A percentile compares a stretch with the other conserved stretches of the same genome.
phyloP scores from a whole-genome alignment of 2,113 vertebrate species.

The Brevimyrus niger region DNA sequence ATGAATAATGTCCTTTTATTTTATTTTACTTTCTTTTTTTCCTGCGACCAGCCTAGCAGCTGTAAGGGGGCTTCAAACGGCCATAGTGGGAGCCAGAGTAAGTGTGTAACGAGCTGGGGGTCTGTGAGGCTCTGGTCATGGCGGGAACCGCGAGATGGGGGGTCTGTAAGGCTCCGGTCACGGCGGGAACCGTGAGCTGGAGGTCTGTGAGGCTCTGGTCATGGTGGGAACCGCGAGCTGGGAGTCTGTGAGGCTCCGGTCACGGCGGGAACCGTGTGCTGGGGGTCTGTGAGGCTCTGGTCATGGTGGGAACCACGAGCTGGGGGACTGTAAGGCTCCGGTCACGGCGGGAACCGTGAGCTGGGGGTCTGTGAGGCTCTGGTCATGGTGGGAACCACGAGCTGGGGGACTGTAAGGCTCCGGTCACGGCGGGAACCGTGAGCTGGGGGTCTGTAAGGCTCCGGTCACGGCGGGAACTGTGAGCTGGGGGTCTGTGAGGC shows the following conservation, averaged over 20 bases:
- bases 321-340: background rate
- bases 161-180: too few relatives aligned
- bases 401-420: background rate
- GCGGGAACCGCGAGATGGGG: too few relatives aligned
- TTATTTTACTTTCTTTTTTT: background rate
- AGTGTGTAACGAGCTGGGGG: background rate
- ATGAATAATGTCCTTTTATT: slow-evolving; percentile 5
- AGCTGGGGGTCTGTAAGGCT: too few relatives aligned
- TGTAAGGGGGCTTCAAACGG: background rate
- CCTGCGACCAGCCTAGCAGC: background rate
- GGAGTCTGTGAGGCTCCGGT: background rate
- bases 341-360: background rate
- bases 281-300: background rate
- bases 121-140: background rate
- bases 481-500: background rate
- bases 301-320: background rate
- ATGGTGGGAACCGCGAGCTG: background rate
- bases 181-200: background rate
- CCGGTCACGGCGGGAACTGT: background rate
- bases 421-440: background rate
- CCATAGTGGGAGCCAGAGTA: background rate
- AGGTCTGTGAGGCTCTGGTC: background rate
- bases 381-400: background rate
- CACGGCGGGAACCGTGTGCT: background rate
- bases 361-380: too few relatives aligned